Percentiles rank a stretch among this genome's conserved stretches.
These are phyloP conservation scores for Drosophila aldrichi DNA, from an alignment of 2,888 invertebrate species.

Conservation along the genomic window DNA sequence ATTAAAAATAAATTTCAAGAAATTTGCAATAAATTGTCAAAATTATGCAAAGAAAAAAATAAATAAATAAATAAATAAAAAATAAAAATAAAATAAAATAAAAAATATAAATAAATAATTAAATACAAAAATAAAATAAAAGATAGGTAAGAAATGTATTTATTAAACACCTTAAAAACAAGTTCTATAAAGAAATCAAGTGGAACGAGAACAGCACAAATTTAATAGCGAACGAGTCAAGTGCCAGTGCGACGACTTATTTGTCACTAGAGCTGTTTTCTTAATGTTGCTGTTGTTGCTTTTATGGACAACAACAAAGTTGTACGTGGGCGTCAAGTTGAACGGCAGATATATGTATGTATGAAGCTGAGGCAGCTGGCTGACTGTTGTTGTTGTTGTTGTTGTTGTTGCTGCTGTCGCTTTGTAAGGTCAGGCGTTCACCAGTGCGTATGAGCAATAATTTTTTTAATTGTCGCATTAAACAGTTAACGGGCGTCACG, in stretches of 20 bases:
- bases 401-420: background rate
- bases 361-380: constrained; percentile 11
- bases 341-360: constrained; percentile 29
- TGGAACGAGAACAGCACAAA: constrained; percentile 52
- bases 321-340: constrained; percentile 61
- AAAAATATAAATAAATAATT: too few relatives aligned
- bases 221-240: constrained; percentile 41
- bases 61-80: too few relatives aligned
- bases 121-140: background rate
- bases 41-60: constrained; percentile 4
- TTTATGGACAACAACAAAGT: constrained; percentile 21
- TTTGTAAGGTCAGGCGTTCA: constrained; percentile 71
- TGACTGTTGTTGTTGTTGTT: background rate
- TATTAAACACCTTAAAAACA: constrained; percentile 46
- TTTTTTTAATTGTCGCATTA: constrained; percentile 70
- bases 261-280: constrained; percentile 60
- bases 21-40: constrained; percentile 21
- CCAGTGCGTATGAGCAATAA: constrained; percentile 74
- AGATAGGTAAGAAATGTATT: constrained; percentile 9
- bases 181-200: constrained; percentile 62
- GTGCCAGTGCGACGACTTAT: constrained; percentile 65
- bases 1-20: too few relatives aligned
- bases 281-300: constrained; percentile 31
- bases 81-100: background rate
- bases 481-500: constrained; percentile 56